Base-by-base conservation (phyloP, 1,140 invertebrate genomes). In the Lutraria rhynchaena region DNA sequence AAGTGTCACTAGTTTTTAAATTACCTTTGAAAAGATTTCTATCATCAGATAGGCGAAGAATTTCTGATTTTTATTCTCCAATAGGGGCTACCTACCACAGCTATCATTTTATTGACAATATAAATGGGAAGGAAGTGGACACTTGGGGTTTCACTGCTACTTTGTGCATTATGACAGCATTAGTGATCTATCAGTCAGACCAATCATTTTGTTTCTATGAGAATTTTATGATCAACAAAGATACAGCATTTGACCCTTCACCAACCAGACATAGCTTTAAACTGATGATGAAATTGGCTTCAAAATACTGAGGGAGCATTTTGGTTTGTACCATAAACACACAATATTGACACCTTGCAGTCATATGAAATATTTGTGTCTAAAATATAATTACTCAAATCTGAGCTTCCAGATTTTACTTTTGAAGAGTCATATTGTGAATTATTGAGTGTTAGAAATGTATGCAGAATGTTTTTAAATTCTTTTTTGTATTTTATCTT, bases 11-110 rank as follows among this genome's bases (percentile, higher is more conserved):
- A 49, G 83, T 85, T 15, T 87, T 88, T 49, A 76, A 53, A 27
- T n/a, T 88, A 33, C 86, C 87, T 13, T 41, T 88, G n/a, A 63
- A 55, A n/a, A 76, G 83, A 57, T 88, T 87, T 83, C 51, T 88
- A 9, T 24, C 33, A 0, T 24, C 44, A 27, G 75, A 78, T 11
- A 55, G 53, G 33, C 65, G 49, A 44, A 37, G 35, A 31, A 58
- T 78, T 27, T 19, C 19, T n/a, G 49, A 37, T 1, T 65, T 51
- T 19, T 29, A 22, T 37, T 55, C 76, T 29, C 13, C 58, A 63
- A 31, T 55, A 5, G 3, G 37, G 5, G 33, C 55, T 1, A 37
- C 33, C 9, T 78, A 78, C 15, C 49, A 78, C 57, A 33, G 65
- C 3, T 35, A 78, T 46, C 63, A 67, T 67, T 78, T 78, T 41